These are phyloP conservation scores for Plecturocebus donacophilus DNA, from an alignment of 2,113 vertebrate species.

Conservation along the genomic window DNA sequence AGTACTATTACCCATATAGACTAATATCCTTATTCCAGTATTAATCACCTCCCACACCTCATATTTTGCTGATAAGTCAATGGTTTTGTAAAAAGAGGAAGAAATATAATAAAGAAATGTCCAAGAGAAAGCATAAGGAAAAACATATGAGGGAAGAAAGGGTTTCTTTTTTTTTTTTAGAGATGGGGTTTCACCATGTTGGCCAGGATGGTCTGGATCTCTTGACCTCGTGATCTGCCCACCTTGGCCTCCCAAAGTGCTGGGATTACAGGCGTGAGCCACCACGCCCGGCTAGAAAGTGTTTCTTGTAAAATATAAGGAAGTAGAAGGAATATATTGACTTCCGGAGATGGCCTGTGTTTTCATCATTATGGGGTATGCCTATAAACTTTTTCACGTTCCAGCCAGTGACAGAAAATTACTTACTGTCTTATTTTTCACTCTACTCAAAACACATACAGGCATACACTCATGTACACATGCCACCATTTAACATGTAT, in stretches of 20 bases:
- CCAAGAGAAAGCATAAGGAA: background rate
- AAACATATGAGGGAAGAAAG: background rate
- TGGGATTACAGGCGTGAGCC: no score
- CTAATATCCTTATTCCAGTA: background rate
- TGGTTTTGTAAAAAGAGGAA: background rate
- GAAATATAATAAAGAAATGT: slow-evolving; percentile 10
- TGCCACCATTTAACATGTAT: background rate
- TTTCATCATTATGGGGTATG: background rate
- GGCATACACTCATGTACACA: no score
- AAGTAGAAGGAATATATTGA: background rate
- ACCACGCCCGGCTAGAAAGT: background rate
- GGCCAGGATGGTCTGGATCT: no score
- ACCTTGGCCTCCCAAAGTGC: no score
- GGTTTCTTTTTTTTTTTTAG: no score
- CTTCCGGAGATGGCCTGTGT: background rate
- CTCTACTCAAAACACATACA: background rate
- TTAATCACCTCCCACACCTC: background rate
- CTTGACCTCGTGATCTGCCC: no score
- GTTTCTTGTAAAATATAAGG: background rate
- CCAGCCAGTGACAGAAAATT: background rate
- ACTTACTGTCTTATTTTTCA: background rate
- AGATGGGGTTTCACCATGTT: no score
- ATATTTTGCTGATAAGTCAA: background rate
- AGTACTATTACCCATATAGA: background rate
- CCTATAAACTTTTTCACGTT: background rate